Conservation (phyloP, 2,888 invertebrate species). For the Dynastes tityus region DNA sequence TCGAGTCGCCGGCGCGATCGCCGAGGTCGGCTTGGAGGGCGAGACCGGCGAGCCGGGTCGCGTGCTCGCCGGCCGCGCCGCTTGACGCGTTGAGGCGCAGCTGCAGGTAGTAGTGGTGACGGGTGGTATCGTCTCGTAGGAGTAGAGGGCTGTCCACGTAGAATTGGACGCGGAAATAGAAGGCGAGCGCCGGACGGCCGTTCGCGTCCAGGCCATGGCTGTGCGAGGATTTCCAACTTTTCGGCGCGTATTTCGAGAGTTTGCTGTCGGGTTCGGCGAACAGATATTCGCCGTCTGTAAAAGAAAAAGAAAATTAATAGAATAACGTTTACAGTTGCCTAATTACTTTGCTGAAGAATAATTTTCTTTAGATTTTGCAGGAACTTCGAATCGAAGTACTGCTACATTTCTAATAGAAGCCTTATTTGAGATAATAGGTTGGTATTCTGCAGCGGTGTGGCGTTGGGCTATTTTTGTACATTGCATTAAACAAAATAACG, state of each 20-base stretch:
- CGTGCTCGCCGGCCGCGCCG: constrained; percentile 78
- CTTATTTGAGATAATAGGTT: no score
- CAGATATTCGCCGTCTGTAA: constrained; percentile 95
- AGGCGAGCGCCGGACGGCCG: constrained; percentile 89
- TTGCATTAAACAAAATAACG: no score
- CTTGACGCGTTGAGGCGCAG: constrained; percentile 89
- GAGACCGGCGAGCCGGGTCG: constrained; percentile 86
- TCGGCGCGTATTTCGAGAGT: constrained; percentile 96
- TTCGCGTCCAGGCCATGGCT: constrained; percentile 93
- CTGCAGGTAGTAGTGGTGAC: constrained; percentile 96
- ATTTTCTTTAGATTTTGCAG: no score
- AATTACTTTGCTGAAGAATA: no score
- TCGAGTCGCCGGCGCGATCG: constrained; percentile 74
- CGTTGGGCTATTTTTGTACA: no score
- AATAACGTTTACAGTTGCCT: no score
- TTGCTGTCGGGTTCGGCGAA: constrained; percentile 97
- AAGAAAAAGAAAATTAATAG: constrained; percentile 59
- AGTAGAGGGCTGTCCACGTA: constrained; percentile 94
- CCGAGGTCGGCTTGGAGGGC: constrained; percentile 95
- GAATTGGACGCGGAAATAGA: constrained; percentile 94
- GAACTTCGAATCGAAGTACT: no score
- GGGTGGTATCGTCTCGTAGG: constrained; percentile 91
- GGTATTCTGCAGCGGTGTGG: no score
- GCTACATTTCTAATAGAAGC: no score
- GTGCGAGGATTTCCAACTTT: constrained; percentile 95